Evolutionary conservation across 1,140 invertebrate species (phyloP), one percentile per base, ranked within the genome.

Genomic region (Drosophila tani): DNA sequence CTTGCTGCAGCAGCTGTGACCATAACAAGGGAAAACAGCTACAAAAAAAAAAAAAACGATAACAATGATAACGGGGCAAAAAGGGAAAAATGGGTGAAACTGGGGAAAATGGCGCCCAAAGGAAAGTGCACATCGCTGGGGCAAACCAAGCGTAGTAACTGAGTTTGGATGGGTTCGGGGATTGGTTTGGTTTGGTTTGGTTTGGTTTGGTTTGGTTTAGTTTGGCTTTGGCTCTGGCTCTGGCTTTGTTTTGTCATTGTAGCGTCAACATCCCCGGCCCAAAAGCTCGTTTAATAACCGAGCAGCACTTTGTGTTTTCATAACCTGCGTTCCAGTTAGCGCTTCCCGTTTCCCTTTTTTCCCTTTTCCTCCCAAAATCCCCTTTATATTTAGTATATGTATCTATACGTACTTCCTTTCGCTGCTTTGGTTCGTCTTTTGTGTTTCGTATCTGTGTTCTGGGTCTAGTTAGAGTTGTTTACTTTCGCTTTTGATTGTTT

Each of bases 1-100:
- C 85, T 84, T 90, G 78, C 85, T 78, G 63, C 78, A 79, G 59
- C 85, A 88, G 84, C 84, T 88, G 85, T 64, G 84, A 68, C 84
- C 81, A 67, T 80, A 84, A 81, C 77, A 84, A 73, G 67, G 53
- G 35, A 71, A 57, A 76, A 57, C 62, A 80, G 50, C 65, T 43
- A 74, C 75, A 75, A 41, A 45, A n/a, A 62, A 41, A 47, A 51
- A 27, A 50, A 35, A 67, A 58, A 24, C 58, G 64, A 71, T 70
- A 71, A 71, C 76, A 84, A 84, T 84, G 67, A 84, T 79, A 84
- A 84, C 73, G 67, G 68, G 24, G 24, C 32, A 9, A 64, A 60
- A 57, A 65, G 40, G 49, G 19, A 40, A 56, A 67, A 75, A 59
- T 7, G 35, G 19, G 8, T 21, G 56, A 57, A 70, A 56, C 53